Base-by-base conservation (phyloP, 1,140 invertebrate genomes). In the Aphelenchoides fujianensis region DNA sequence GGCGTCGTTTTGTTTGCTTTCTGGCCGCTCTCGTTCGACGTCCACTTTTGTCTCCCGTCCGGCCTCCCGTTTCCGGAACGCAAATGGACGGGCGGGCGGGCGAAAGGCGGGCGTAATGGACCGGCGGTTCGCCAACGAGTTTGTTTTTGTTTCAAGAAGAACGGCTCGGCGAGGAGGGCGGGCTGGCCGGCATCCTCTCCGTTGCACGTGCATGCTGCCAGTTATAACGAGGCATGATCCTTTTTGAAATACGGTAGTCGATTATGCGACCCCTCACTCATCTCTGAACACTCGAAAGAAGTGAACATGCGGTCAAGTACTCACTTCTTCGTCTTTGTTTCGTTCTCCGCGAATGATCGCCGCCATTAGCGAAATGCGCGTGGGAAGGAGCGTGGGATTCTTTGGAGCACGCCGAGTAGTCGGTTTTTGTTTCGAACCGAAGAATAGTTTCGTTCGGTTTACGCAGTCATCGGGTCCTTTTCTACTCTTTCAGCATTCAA, bases 21-120 rank as follows among this genome's bases (percentile, higher is more conserved):
- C n/a, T n/a, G n/a, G n/a, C n/a, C n/a, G n/a, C n/a, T n/a, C n/a
- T n/a, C n/a, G n/a, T n/a, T n/a, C n/a, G n/a, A n/a, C n/a, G n/a
- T n/a, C n/a, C n/a, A n/a, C n/a, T n/a, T n/a, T n/a, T n/a, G n/a
- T n/a, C n/a, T n/a, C n/a, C n/a, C n/a, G n/a, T n/a, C n/a, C n/a
- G n/a, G n/a, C n/a, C n/a, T n/a, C n/a, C n/a, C n/a, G 41, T 48
- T 48, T 48, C 41, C 41, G 41, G 41, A 48, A 48, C 41, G 41
- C 41, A 48, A 48, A 48, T 48, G 41, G 41, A 48, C 41, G 41
- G 23, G 12, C 23, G 12, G 23, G 23, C 23, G 41, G 41, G 23
- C 41, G 41, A n/a, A n/a, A n/a, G n/a, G n/a, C 12, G 41, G 41
- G 12, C 41, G 23, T 48, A 23, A 16, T 48, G 23, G 41, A n/a